Conservation (phyloP, 2,113 vertebrate genomes). For the Triplophysa tibetana region DNA sequence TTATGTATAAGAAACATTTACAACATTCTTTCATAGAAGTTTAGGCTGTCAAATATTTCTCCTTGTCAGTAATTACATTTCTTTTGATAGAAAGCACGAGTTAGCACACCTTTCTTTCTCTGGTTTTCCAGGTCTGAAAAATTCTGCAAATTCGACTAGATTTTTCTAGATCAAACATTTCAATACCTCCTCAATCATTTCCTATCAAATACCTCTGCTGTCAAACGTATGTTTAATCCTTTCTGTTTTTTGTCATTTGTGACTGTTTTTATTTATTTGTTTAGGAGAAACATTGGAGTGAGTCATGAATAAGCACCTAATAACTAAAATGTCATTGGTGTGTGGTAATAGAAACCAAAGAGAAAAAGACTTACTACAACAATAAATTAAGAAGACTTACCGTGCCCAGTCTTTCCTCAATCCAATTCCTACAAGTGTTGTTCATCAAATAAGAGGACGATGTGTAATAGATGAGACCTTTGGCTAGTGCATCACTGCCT, state of each 20-base stretch:
- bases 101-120: too few species aligned
- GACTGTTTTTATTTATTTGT: background rate
- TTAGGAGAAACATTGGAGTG: background rate
- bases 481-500: slow-evolving; percentile 57
- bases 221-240: background rate
- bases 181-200: background rate
- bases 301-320: too few species aligned
- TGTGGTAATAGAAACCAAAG: background rate
- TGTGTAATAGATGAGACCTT: slow-evolving; percentile 65
- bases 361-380: background rate
- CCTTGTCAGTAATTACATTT: too few species aligned
- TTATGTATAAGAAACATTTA: too few species aligned
- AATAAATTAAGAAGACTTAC: slow-evolving; percentile 56
- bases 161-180: too few species aligned
- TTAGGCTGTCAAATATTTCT: too few species aligned
- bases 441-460: slow-evolving; percentile 43
- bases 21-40: too few species aligned
- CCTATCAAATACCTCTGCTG: background rate
- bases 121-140: too few species aligned
- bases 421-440: slow-evolving; percentile 30
- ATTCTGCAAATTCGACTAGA: too few species aligned
- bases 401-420: slow-evolving; percentile 28
- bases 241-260: background rate
- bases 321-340: too few species aligned
- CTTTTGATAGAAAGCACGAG: too few species aligned